Evolutionary conservation across 1,140 invertebrate genomes (phyloP).

Genomic region (Lerema accius): DNA sequence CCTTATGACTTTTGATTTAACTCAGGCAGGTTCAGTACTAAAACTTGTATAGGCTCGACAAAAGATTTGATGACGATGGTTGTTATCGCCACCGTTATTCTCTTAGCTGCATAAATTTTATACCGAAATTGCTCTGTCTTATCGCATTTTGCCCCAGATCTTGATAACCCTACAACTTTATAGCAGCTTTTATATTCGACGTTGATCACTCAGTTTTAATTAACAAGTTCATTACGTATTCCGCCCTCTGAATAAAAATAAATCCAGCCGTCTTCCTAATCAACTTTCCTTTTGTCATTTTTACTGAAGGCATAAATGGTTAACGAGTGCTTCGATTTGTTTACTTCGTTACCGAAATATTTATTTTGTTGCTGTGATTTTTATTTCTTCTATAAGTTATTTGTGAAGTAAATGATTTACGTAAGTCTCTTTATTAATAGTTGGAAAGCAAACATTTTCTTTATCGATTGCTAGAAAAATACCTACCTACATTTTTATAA

Average conservation of each 20-base stretch:
- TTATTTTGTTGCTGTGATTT: background rate
- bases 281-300: constrained; percentile 29
- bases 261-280: constrained; percentile 32
- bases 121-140: constrained; percentile 33
- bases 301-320: constrained; percentile 23
- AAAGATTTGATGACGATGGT: background rate
- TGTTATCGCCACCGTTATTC: constrained; percentile 31
- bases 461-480: too few species aligned
- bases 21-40: too few species aligned
- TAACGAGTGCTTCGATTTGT: constrained; percentile 25
- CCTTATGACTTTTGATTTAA: too few species aligned
- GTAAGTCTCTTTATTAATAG: too few species aligned
- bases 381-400: too few species aligned
- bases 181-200: constrained; percentile 53
- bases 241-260: constrained; percentile 42
- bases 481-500: too few species aligned
- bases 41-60: background rate
- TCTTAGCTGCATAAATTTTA: constrained; percentile 43
- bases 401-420: background rate
- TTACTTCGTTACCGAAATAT: constrained; percentile 21
- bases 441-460: too few species aligned
- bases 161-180: constrained; percentile 51
- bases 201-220: constrained; percentile 57
- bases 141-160: constrained; percentile 44
- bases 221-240: constrained; percentile 57